Percentiles rank a stretch among this genome's conserved stretches.
phyloP scores from a whole-genome alignment of 2,888 invertebrate species.

The Gryllus longicercus region DNA sequence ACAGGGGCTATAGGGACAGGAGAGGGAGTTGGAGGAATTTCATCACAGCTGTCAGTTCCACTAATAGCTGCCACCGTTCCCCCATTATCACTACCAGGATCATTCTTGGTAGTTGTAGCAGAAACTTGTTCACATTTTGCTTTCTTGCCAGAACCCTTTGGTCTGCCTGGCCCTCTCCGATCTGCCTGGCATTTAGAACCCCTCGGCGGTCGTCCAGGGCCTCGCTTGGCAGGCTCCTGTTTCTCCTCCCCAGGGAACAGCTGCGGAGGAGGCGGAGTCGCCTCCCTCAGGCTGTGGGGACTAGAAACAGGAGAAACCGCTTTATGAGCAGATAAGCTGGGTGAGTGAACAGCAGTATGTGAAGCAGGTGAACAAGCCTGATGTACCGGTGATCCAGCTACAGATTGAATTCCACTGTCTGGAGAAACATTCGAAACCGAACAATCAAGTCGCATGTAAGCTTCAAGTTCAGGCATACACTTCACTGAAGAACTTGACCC shows the following conservation, averaged over 20 bases:
- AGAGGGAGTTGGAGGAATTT: conserved; percentile 34
- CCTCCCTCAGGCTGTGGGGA: conserved; percentile 23
- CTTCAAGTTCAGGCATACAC: conserved; percentile 41
- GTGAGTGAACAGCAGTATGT: conserved; percentile 37
- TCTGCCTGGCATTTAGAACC: conserved; percentile 21
- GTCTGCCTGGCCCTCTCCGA: conserved; percentile 43
- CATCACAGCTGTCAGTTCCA: conserved; percentile 36
- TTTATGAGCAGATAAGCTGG: conserved; percentile 32
- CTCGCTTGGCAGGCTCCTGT: conserved; percentile 3
- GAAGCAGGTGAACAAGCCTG: conserved; percentile 41
- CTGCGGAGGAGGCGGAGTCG: conserved; percentile 28
- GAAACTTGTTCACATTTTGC: conserved; percentile 31
- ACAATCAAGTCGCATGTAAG: conserved; percentile 42
- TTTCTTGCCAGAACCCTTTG: conserved; percentile 41
- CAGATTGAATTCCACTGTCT: conserved; percentile 85
- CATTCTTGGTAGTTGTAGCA: conserved; percentile 19
- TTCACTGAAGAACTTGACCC: conserved; percentile 26
- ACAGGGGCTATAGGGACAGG: conserved; percentile 36
- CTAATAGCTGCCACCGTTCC: conserved; percentile 24
- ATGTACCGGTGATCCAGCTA: conserved; percentile 65
- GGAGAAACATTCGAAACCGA: conserved; percentile 67
- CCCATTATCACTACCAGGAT: conserved; percentile 18
- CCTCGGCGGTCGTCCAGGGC: not conserved
- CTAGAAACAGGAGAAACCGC: conserved; percentile 24
- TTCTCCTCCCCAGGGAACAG: conserved; percentile 27